Evolutionary conservation across 2,797 vertebrate species (phyloP).

Genomic region (Rhynchotus rufescens): DNA sequence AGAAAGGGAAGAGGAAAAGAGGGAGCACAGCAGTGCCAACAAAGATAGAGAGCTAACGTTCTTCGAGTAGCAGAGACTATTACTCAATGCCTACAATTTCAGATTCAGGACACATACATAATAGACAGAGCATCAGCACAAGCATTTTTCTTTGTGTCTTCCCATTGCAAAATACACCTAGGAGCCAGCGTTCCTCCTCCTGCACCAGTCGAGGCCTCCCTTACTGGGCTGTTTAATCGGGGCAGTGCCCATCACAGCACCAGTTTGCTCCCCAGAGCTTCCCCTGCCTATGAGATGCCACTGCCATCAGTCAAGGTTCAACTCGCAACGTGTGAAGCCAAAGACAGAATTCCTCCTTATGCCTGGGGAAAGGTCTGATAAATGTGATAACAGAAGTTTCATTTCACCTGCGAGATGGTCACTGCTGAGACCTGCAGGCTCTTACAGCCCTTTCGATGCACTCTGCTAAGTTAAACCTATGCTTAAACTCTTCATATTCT

Average conservation of each 20-base stretch:
- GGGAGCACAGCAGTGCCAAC: neutral
- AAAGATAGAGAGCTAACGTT: neutral
- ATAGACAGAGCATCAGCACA: neutral
- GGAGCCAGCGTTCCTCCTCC: neutral
- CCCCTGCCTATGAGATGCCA: neutral
- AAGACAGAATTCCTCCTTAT: neutral
- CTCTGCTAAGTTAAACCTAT: too few relatives aligned
- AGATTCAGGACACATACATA: neutral
- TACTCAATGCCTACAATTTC: neutral
- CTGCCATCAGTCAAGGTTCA: neutral
- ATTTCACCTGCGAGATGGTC: neutral
- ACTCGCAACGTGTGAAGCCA: neutral
- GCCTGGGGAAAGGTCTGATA: neutral
- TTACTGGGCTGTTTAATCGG: neutral
- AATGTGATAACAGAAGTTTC: neutral
- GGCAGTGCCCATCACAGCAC: neutral
- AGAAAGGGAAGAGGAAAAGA: neutral
- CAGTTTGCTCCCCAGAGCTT: fast-evolving
- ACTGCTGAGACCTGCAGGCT: neutral
- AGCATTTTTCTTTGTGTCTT: neutral
- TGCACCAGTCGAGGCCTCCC: neutral
- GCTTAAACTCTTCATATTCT: neutral
- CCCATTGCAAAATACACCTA: neutral
- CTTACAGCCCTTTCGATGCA: neutral
- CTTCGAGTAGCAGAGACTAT: neutral